Base-by-base conservation (phyloP, 2,797 vertebrate species). In the Artibeus jamaicensis region DNA sequence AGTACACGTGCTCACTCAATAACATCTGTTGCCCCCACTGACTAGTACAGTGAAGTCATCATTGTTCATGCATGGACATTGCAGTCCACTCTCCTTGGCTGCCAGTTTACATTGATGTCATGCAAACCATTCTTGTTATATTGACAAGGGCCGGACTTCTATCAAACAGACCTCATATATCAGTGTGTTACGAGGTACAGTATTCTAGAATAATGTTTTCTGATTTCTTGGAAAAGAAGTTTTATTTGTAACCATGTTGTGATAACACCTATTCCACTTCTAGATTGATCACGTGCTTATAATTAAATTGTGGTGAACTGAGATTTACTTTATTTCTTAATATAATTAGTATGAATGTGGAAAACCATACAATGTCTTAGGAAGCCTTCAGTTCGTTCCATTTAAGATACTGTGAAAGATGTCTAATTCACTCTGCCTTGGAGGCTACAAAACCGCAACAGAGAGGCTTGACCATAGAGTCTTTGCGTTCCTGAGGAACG, bases 301-400 rank as follows among this genome's bases (percentile, higher is more conserved):
- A 90, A 91, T 93, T 57, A 96, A 96, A 91, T 89, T 50, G 77
- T 3, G 37, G 37, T 70, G 26, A 93, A 65, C 59, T 32, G 22
- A 86, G 37, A 84, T 55, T 77, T 70, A 37, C 55, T 48, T 79
- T 87, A 42, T 78, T 94, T 82, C 57, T 95, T 79, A 76, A 65
- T 62, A 46, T 79, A 68, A 86, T 73, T 81, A 44, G 93, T 94
- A 76, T 71, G 4, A 62, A 55, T 42, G 1, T 79, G 32, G 15
- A 62, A 42, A 94, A 37, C 32, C n/a, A 37, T 46, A 50, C 21
- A 22, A 14, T n/a, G n/a, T 5, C 24, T 87, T 84, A 9, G 2
- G 18, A 95, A 74, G 29, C 26, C 12, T 76, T 92, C 62, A 14
- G 26, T 87, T 37, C 26, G 37, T 48, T 90, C 42, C 15, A 26